Conservation (phyloP, 2,797 vertebrate species). For the Sebastolobus altivelis region DNA sequence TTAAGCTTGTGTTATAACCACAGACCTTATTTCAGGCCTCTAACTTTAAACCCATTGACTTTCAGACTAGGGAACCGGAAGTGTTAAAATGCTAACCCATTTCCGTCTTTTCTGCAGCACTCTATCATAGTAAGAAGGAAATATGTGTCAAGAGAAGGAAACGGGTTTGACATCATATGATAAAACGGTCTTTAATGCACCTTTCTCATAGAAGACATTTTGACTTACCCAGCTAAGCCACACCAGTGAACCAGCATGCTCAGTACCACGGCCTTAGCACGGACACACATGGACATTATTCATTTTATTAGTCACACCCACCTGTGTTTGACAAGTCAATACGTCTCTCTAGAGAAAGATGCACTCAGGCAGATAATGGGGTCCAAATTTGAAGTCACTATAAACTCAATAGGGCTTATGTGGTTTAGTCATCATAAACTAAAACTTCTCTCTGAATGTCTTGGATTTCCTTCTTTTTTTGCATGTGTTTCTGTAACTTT, state of each 20-base stretch:
- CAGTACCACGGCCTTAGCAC: background rate
- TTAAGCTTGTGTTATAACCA: too few species aligned
- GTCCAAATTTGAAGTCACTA: background rate
- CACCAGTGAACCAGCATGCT: background rate
- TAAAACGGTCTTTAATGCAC: background rate
- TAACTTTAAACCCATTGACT: too few species aligned
- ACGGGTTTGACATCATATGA: background rate
- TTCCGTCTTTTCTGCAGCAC: too few species aligned
- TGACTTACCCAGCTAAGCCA: background rate
- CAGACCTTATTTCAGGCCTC: too few species aligned
- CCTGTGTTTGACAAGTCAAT: constrained; percentile 14
- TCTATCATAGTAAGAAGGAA: background rate
- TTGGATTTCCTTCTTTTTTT: constrained; percentile 52
- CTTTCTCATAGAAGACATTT: constrained; percentile 18
- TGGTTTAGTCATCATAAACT: background rate
- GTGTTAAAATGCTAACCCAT: too few species aligned
- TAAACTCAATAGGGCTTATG: background rate
- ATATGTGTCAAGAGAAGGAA: background rate
- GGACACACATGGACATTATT: background rate
- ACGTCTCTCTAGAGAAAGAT: constrained; percentile 8
- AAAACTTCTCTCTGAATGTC: constrained; percentile 24
- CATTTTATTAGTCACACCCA: background rate
- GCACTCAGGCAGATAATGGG: background rate
- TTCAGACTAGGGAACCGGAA: too few species aligned
- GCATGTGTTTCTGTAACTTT: constrained; percentile 14